Evolutionary conservation across 2,888 invertebrate species (phyloP), one percentile per base, ranked within the genome.

Genomic region (Acrobasis repandana): DNA sequence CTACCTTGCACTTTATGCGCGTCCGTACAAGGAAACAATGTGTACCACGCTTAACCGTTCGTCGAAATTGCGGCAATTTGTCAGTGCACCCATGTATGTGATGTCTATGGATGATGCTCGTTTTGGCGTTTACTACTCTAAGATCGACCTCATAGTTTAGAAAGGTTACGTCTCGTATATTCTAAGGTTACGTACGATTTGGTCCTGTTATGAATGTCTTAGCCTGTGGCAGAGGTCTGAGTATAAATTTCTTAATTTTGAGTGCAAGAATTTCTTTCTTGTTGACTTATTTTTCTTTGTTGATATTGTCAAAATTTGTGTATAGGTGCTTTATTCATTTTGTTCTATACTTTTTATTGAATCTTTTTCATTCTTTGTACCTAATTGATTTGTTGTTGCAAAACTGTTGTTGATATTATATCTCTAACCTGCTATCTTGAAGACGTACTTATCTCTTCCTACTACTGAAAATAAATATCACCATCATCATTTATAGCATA

Each of bases 31-130:
- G 81, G 84, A 70, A 78, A 76, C 78, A 79, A 75, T 84, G 79
- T 82, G 82, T 78, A 81, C 80, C 69, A 73, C 76, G 82, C 79
- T 82, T 85, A 81, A 86, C 85, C 82, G 82, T 78, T 75, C 70
- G 66, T 71, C 74, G 71, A 79, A 82, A 83, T 85, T 86, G 82
- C 79, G 58, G 80, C 80, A 83, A 84, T 85, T 82, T 82, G 74
- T 76, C 68, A 73, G 72, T 70, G 69, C 72, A 70, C 66, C 76
- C 74, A 72, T 74, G 70, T 68, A 68, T 71, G 46, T 60, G 65
- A 65, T 67, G 67, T 8, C 52, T 43, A 43, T 43, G 43, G 63
- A 63, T 38, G 61, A 60, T 66, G 63, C 67, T 60, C 65, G 67
- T 65, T 68, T 66, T 67, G 69, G 65, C 63, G 62, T 67, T 71